Evolutionary conservation across 2,797 vertebrate species (phyloP), one percentile per base, ranked within the genome.

Genomic region (Mallotus villosus): DNA sequence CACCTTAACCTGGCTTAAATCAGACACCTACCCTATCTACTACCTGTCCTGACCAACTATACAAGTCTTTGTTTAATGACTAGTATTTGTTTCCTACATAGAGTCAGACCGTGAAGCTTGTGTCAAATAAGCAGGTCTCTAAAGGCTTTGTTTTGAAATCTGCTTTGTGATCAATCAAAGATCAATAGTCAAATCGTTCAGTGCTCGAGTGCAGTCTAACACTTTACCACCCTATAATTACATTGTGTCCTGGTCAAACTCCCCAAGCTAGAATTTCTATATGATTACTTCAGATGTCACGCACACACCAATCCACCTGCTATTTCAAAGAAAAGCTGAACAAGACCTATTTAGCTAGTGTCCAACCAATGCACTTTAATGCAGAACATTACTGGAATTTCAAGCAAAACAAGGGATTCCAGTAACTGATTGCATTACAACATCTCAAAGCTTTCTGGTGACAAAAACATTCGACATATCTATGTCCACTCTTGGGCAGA

Each of bases 221-320:
- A 65, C 77, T 82, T 86, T 86, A 80, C 76, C 76, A 75, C 84
- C 80, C 61, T 25, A 55, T 77, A 87, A 87, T 87, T 87, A 85
- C 84, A 86, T 90, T 82, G 87, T 85, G 80, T 84, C 79, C 53
- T 70, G 83, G 83, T 90, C 84, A 84, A 41, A 41, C 76, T 77
- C 71, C 75, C 81, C 81, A 76, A 70, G 74, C 68, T 67, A 78
- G 70, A 71, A 81, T 78, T 74, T 81, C 65, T 71, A 76, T 75
- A 68, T 84, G 75, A 83, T 85, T 85, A 70, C 66, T 77, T 77
- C 66, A 66, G 76, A 75, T 59, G 85, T 73, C 69, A 22, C 71
- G 73, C 74, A 74, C 74, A 11, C 71, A 88, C 89, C 85, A 77
- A 82, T 86, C 72, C 37, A 76, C 74, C 67, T 53, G 51, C 63